phyloP scores from a whole-genome alignment of 2,888 invertebrate genomes.

The Bursaphelenchus okinawaensis region DNA sequence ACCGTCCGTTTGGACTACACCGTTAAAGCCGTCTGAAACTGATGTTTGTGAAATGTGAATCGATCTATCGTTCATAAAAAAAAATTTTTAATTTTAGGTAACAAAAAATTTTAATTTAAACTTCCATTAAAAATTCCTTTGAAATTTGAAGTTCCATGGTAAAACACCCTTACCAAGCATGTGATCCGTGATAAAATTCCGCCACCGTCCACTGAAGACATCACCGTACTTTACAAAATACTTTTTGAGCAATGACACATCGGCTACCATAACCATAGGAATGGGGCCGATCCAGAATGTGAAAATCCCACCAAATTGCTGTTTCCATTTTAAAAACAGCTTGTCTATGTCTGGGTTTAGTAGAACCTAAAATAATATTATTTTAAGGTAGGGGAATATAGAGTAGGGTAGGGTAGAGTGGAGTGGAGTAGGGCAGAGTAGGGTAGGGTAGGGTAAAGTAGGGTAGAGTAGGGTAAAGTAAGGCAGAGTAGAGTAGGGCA shows the following conservation, averaged over 20 bases:
- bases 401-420: not conserved
- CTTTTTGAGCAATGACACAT: constrained; percentile 36
- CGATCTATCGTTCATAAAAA: not conserved
- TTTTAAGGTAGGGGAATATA: no score
- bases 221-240: constrained; percentile 53
- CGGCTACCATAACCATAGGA: constrained; percentile 51
- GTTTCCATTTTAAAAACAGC: constrained; percentile 37
- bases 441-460: no score
- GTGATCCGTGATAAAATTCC: constrained; percentile 52
- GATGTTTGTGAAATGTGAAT: no score
- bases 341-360: constrained; percentile 30
- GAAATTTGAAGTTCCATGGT: not conserved
- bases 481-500: not conserved
- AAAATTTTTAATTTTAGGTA: constrained; percentile 8
- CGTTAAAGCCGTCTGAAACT: constrained; percentile 50
- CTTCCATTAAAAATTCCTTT: not conserved
- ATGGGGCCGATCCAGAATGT: constrained; percentile 56
- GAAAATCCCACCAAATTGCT: constrained; percentile 43
- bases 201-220: constrained; percentile 52
- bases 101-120: not conserved
- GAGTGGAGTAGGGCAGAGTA: no score
- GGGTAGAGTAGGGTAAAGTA: not conserved
- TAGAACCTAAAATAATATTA: constrained; percentile 14
- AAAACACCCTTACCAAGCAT: constrained; percentile 42
- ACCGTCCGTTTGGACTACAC: constrained; percentile 55